These are phyloP conservation scores for Pomatostomus ruficeps DNA, from an alignment of 2,113 vertebrate genomes.

Conservation along the genomic window DNA sequence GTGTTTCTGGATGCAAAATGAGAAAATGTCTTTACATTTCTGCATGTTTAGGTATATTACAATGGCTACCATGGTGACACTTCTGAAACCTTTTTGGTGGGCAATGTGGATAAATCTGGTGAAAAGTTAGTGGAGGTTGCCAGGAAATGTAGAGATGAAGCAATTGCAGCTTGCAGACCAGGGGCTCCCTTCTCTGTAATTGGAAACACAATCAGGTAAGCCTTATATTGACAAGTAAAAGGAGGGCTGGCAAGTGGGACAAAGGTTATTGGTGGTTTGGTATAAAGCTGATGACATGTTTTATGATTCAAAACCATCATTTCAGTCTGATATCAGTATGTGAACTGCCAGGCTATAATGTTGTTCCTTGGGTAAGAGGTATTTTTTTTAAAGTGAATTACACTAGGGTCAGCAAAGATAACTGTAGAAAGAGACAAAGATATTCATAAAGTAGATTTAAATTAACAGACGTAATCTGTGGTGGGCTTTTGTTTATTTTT, in stretches of 20 bases:
- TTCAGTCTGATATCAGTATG: conserved; percentile 87
- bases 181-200: conserved; percentile 88
- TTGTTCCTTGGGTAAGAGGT: conserved; percentile 75
- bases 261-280: conserved; percentile 84
- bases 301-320: conserved; percentile 87
- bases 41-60: conserved; percentile 85
- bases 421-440: conserved; percentile 69
- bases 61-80: conserved; percentile 98
- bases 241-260: conserved; percentile 81
- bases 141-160: conserved; percentile 89
- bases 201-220: conserved; percentile 95
- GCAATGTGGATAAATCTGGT: conserved; percentile 85
- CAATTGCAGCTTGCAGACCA: conserved; percentile 87
- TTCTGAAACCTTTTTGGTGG: conserved; percentile 94
- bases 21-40: conserved; percentile 51
- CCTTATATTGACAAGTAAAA: conserved; percentile 78
- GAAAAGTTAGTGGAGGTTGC: conserved; percentile 83
- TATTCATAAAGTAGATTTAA: conserved; percentile 50
- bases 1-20: conserved; percentile 32
- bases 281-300: conserved; percentile 89
- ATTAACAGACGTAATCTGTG: neutral
- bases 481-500: neutral
- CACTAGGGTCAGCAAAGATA: conserved; percentile 73
- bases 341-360: conserved; percentile 82
- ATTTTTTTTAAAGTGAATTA: conserved; percentile 75